A percentile compares a stretch with the other conserved stretches of the same genome.
Evolutionary conservation across 2,797 vertebrate species (phyloP).

Genomic region (Rhynchonycteris naso): DNA sequence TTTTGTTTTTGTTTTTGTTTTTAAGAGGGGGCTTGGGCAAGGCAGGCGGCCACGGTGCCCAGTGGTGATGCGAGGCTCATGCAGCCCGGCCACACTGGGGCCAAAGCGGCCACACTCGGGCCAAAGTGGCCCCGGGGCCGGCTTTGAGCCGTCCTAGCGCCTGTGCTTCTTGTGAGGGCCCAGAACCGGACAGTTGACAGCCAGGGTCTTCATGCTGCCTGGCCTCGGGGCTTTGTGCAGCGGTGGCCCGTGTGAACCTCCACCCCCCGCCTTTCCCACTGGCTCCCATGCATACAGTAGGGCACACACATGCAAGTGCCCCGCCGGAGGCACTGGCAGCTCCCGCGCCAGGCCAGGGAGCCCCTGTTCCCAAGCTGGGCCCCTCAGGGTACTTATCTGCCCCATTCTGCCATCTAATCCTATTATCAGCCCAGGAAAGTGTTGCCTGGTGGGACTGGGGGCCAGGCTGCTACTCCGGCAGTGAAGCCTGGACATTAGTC

Average conservation of each 20-base stretch:
- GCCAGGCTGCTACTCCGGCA: not conserved
- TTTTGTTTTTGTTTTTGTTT: not conserved
- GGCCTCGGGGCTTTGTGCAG: conserved; percentile 68
- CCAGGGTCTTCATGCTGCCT: not conserved
- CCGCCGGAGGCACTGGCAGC: not conserved
- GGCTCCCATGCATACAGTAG: conserved; percentile 36
- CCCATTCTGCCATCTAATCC: conserved; percentile 77
- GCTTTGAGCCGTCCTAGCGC: conserved; percentile 45
- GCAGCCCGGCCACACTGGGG: conserved; percentile 71
- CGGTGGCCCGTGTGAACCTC: conserved; percentile 76
- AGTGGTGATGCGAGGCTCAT: conserved; percentile 54
- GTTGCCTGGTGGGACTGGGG: conserved; percentile 47
- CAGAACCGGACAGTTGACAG: not conserved
- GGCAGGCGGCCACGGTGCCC: conserved; percentile 78
- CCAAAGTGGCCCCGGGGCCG: conserved; percentile 62
- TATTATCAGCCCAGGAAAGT: conserved; percentile 72
- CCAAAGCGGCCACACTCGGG: conserved; percentile 71
- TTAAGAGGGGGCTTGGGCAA: not conserved
- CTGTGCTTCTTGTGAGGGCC: not conserved
- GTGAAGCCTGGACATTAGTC: conserved; percentile 3
- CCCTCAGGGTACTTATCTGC: conserved; percentile 72
- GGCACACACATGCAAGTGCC: conserved; percentile 42
- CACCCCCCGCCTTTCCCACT: conserved; percentile 77
- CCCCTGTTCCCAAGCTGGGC: conserved; percentile 66
- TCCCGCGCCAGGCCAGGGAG: conserved; percentile 36